Evolutionary conservation across 1,140 invertebrate species (phyloP).

Genomic region (Lepidostoma basale): DNA sequence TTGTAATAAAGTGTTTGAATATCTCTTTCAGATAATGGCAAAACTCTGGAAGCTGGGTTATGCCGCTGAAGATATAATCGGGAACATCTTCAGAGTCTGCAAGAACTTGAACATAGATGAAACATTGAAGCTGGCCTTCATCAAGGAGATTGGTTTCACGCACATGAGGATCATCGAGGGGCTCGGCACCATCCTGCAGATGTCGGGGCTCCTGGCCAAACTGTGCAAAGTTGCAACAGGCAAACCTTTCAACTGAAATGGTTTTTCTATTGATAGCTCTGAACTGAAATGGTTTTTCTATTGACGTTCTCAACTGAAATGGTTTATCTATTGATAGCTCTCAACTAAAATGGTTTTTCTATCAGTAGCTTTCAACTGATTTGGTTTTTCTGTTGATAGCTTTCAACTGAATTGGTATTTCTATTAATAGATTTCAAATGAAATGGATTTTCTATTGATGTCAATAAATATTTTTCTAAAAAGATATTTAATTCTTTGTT

Average conservation of each 20-base stretch:
- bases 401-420: no score
- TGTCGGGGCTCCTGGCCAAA: slow-evolving; percentile 85
- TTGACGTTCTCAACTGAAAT: no score
- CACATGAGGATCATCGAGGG: slow-evolving; percentile 93
- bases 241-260: not conserved
- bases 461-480: no score
- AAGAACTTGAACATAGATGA: slow-evolving; percentile 86
- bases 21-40: slow-evolving; percentile 69
- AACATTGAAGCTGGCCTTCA: slow-evolving; percentile 82
- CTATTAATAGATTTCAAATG: no score
- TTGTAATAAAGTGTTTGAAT: slow-evolving; percentile 7
- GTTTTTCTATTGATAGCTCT: not conserved
- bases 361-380: no score
- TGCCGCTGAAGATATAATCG: slow-evolving; percentile 94
- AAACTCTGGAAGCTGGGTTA: slow-evolving; percentile 94
- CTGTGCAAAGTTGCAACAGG: slow-evolving; percentile 66
- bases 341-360: no score
- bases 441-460: no score
- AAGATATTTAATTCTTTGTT: no score
- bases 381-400: no score
- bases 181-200: slow-evolving; percentile 83
- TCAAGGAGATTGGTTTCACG: slow-evolving; percentile 93
- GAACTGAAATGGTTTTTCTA: not conserved
- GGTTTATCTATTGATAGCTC: no score
- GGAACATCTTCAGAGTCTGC: slow-evolving; percentile 91